Conservation (phyloP, 2,113 vertebrate species). For the Oreochromis tanganicae region DNA sequence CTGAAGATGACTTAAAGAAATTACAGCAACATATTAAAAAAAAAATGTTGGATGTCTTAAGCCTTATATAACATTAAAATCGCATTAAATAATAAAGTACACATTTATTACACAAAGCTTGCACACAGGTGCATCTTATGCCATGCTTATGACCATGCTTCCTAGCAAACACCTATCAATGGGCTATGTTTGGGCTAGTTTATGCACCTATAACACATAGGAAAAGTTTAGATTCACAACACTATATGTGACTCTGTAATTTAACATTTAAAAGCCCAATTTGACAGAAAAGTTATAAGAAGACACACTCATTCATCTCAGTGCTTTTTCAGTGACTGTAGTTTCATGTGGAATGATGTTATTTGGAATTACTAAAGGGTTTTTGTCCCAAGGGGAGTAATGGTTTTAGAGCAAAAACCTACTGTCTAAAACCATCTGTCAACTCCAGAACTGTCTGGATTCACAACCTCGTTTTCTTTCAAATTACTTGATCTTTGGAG, state of each 20-base stretch:
- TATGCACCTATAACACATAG: background rate
- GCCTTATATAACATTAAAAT: background rate
- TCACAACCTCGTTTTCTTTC: background rate
- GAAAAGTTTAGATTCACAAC: background rate
- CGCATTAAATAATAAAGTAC: background rate
- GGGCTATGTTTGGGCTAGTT: background rate
- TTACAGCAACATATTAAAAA: background rate
- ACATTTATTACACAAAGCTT: background rate
- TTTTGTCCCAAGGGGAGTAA: constrained; percentile 7
- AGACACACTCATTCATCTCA: background rate
- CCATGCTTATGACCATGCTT: background rate
- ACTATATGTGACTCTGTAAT: background rate
- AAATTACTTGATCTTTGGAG: background rate
- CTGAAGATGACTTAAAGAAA: background rate
- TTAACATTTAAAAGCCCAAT: background rate
- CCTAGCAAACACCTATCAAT: background rate
- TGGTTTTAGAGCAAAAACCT: background rate
- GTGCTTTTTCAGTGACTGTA: background rate
- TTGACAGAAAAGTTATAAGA: background rate
- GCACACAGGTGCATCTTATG: background rate
- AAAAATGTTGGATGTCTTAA: background rate
- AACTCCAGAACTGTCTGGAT: background rate
- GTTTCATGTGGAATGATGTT: background rate
- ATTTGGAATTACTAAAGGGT: constrained; percentile 24
- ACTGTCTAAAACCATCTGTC: constrained; percentile 26